Evolutionary conservation across 2,113 vertebrate species (phyloP).

Genomic region (Hirundichthys speculiger): DNA sequence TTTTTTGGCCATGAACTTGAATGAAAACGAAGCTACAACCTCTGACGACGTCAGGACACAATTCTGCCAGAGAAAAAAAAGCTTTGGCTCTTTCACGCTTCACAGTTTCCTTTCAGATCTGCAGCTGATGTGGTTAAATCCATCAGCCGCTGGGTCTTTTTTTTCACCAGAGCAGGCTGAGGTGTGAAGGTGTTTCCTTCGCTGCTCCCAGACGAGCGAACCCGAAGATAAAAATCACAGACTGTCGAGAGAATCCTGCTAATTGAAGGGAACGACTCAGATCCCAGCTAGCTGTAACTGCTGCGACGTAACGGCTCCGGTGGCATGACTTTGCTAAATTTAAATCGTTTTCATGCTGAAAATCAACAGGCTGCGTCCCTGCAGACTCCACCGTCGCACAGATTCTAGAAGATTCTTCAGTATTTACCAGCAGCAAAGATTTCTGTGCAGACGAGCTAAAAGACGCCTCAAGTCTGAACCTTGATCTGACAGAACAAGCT

Average conservation of each 20-base stretch:
- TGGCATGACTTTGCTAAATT: conserved; percentile 3
- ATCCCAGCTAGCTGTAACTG: conserved; percentile 21
- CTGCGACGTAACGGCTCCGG: conserved; percentile 26
- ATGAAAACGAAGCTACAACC: no score
- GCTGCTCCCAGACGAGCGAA: conserved; percentile 39
- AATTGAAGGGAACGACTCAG: conserved; percentile 48
- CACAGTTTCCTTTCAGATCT: background rate
- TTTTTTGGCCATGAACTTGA: no score
- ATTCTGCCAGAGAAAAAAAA: no score
- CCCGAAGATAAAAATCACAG: conserved; percentile 59
- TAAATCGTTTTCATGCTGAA: background rate
- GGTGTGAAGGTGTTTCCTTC: conserved; percentile 71
- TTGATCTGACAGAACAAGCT: conserved; percentile 16
- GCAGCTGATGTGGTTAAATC: background rate
- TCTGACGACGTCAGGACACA: no score
- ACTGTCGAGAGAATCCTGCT: conserved; percentile 48
- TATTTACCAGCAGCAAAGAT: conserved; percentile 1
- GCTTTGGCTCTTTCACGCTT: background rate
- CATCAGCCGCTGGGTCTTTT: background rate
- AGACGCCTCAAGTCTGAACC: conserved; percentile 23
- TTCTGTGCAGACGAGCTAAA: conserved; percentile 2
- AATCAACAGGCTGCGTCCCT: background rate
- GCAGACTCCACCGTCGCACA: background rate
- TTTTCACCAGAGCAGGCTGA: conserved; percentile 34
- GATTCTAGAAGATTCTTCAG: background rate